Conservation (phyloP, 2,888 invertebrate genomes). For the Stegophylla sp. region DNA sequence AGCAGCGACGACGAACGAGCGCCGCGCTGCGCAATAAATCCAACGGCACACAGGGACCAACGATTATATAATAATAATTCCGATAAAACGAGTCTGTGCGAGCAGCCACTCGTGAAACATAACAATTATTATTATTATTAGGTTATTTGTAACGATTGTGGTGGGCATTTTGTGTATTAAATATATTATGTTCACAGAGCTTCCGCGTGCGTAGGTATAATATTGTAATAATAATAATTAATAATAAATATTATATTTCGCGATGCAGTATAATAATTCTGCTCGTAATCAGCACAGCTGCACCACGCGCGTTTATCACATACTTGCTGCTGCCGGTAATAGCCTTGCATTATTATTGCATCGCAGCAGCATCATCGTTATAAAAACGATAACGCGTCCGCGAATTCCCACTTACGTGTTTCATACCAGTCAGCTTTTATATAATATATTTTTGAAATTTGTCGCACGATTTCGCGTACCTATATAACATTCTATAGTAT, state of each 20-base stretch:
- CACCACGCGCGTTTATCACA: background rate
- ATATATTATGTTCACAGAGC: background rate
- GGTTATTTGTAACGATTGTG: background rate
- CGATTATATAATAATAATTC: background rate
- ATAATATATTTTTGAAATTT: constrained; percentile 9
- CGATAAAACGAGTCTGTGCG: background rate
- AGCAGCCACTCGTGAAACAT: background rate
- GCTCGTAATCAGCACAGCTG: too few relatives aligned
- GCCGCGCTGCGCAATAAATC: constrained; percentile 20
- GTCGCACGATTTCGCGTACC: background rate
- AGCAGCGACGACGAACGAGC: too few relatives aligned
- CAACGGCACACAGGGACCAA: background rate
- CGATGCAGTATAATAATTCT: too few relatives aligned
- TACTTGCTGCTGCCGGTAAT: background rate
- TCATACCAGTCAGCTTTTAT: constrained; percentile 15
- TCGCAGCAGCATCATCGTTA: background rate
- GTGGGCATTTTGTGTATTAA: background rate
- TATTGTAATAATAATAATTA: too few relatives aligned
- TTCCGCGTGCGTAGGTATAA: background rate
- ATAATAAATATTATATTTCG: too few relatives aligned
- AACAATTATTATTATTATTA: background rate
- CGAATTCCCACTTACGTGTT: background rate
- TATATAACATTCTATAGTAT: too few relatives aligned
- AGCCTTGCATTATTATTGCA: background rate
- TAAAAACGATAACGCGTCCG: background rate